A percentile compares a stretch with the other conserved stretches of the same genome.
phyloP scores from a whole-genome alignment of 2,888 invertebrate genomes.

The Lithophane leautieri region DNA sequence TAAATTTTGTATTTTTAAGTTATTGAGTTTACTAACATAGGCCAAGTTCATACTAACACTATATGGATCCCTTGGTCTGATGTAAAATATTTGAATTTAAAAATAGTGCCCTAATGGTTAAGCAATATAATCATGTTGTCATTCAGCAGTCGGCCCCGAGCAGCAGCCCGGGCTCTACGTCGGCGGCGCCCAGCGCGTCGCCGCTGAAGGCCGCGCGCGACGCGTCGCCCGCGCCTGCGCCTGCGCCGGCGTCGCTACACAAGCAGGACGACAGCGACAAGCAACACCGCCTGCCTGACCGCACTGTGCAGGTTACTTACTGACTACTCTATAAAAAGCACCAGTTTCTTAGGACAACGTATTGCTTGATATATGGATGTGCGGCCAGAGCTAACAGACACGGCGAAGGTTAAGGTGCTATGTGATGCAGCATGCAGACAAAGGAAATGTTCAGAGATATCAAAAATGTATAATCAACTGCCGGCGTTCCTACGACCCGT shows the following conservation, averaged over 20 bases:
- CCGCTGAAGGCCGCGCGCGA: conserved; percentile 71
- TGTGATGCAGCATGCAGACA: background rate
- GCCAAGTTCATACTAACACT: too few species aligned
- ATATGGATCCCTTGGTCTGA: too few species aligned
- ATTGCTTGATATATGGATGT: background rate
- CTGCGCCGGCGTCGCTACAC: conserved; percentile 66
- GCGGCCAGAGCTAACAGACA: background rate
- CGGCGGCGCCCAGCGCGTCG: conserved; percentile 18
- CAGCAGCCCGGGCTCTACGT: conserved; percentile 80
- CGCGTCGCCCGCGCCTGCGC: conserved; percentile 46
- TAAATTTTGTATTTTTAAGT: too few species aligned
- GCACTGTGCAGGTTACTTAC: conserved; percentile 73
- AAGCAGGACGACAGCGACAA: conserved; percentile 69
- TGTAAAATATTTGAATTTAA: too few species aligned
- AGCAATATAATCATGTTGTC: background rate
- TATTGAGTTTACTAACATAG: too few species aligned
- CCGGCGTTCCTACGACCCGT: too few species aligned
- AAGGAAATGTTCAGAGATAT: background rate
- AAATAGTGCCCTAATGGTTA: too few species aligned
- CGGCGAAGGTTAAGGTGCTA: background rate
- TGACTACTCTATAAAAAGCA: accelerated
- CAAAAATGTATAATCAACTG: background rate
- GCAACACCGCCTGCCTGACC: conserved; percentile 74
- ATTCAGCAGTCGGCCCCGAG: conserved; percentile 80
- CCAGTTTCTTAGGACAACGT: background rate